Percentiles rank a stretch among this genome's conserved stretches.
phyloP scores from a whole-genome alignment of 2,797 vertebrate genomes.

The Malacoraja senta region DNA sequence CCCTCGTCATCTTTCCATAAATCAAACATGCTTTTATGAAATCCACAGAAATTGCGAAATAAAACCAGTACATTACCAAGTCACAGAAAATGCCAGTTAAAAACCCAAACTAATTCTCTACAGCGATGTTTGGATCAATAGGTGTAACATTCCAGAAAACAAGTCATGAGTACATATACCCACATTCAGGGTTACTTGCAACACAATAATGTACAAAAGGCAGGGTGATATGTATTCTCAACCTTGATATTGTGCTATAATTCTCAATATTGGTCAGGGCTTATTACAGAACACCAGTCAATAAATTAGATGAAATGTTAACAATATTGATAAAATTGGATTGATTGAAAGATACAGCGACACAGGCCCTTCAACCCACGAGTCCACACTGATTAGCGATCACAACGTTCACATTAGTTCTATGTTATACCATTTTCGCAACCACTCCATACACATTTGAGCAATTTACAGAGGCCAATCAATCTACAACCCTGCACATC shows the following conservation, averaged over 20 bases:
- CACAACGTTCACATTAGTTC: too few relatives aligned
- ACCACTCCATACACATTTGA: too few relatives aligned
- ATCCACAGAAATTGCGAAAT: not conserved
- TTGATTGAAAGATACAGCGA: too few relatives aligned
- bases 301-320: not conserved
- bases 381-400: too few relatives aligned
- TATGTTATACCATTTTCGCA: too few relatives aligned
- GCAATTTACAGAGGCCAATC: too few relatives aligned
- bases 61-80: not conserved
- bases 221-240: too few relatives aligned
- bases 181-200: not conserved
- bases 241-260: too few relatives aligned
- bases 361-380: too few relatives aligned
- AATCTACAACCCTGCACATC: too few relatives aligned
- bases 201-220: not conserved
- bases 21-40: not conserved
- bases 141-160: not conserved
- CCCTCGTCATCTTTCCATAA: not conserved
- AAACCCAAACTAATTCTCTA: not conserved
- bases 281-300: not conserved
- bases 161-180: too few relatives aligned
- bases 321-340: not conserved
- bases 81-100: not conserved
- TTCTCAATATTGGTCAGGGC: not conserved
- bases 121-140: not conserved